Percentiles rank a stretch among this genome's conserved stretches.
Conservation (phyloP, 2,888 invertebrate species). For the Rhamnusium bicolor region DNA sequence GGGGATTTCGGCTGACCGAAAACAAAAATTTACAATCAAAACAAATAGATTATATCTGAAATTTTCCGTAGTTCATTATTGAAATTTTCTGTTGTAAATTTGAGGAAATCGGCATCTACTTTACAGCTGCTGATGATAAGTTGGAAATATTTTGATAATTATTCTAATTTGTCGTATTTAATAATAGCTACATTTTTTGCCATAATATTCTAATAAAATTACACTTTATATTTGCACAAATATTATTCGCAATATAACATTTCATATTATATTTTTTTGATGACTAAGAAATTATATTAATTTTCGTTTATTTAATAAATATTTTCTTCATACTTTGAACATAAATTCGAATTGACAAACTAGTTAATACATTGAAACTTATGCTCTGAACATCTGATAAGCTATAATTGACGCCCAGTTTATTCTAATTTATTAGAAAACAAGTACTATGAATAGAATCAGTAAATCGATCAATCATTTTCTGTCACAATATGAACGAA, state of each 20-base stretch:
- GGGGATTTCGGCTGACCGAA: no score
- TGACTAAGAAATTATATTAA: not conserved
- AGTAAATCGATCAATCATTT: slow-evolving; percentile 11
- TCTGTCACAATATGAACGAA: slow-evolving; percentile 16
- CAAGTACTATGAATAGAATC: slow-evolving; percentile 14
- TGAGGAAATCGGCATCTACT: no score
- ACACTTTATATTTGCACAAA: not conserved
- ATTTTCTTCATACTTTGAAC: not conserved
- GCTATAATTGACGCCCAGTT: slow-evolving; percentile 9
- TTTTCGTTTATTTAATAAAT: not conserved
- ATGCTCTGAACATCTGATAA: slow-evolving; percentile 9
- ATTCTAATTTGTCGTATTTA: no score
- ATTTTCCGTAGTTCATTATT: no score
- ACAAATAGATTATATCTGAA: no score
- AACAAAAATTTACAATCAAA: no score
- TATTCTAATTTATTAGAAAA: slow-evolving; percentile 23
- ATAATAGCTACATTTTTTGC: no score
- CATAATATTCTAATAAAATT: no score
- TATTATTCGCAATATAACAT: not conserved
- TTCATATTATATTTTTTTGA: not conserved
- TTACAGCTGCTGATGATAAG: no score
- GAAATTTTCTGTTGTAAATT: no score
- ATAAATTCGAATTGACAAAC: not conserved
- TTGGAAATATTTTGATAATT: no score
- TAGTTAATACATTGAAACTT: not conserved